Base-by-base conservation (phyloP, 2,113 vertebrate species). In the Psittacus erithacus region DNA sequence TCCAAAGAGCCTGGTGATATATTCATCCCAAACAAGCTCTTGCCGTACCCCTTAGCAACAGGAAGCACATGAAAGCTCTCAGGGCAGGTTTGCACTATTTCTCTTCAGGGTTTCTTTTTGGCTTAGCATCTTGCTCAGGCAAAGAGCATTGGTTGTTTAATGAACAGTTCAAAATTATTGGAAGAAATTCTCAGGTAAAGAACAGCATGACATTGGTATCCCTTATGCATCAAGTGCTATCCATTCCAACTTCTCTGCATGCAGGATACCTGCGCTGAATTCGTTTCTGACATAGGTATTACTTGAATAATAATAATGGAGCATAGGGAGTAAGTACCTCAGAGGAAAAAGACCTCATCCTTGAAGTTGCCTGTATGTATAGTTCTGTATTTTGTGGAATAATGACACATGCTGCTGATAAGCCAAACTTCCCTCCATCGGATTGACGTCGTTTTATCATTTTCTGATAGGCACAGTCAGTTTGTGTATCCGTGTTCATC, bases 21-120 rank as follows among this genome's bases (percentile, higher is more conserved):
- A 23, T 65, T 62, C 9, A 44, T 23, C n/a, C 27, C 19, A 19
- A 59, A 12, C 31, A 63, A 50, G 41, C 0, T 1, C 11, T 69
- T 1, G 0, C 25, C 0, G 0, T 35, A 15, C 39, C 33, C 27
- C 23, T n/a, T 55, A 59, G 64, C 31, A 38, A 38, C 1, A 1
- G 22, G 41, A 86, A 77, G 24, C 49, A 35, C 27, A 3, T 55
- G 47, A 47, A 83, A 69, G 43, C 33, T 65, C 50, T 52, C 31
- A 41, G 75, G 64, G 63, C 53, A 92, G 15, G 7, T 63, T 90
- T 76, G 17, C 35, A 7, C 33, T 49, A 3, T 73, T 69, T 77
- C 53, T 74, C 38, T 23, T 50, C 62, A 38, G 33, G 19, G 18
- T 70, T 85, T 35, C 75, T 70, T 91, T 86, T 64, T 14, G 57